These are phyloP conservation scores for Eremobia ochroleuca DNA, from an alignment of 2,888 invertebrate species.

Conservation along the genomic window DNA sequence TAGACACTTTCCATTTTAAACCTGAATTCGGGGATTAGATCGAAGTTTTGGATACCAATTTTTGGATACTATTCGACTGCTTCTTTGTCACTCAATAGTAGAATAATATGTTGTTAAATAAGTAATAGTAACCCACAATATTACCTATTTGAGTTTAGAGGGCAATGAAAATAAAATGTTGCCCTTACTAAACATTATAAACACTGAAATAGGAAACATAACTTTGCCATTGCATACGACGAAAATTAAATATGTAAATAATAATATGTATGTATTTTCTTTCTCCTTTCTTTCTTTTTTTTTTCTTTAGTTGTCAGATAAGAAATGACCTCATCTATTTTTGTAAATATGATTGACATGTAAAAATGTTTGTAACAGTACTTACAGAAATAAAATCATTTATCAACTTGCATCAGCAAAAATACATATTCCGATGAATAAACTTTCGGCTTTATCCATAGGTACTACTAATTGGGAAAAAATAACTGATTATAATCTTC, in stretches of 20 bases:
- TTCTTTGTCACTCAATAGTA: not conserved
- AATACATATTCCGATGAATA: not conserved
- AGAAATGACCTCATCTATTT: no score
- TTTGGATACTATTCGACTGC: no score
- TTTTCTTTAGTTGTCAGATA: no score
- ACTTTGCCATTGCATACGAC: not conserved
- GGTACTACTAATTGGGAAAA: slow-evolving; percentile 23
- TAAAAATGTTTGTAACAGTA: no score
- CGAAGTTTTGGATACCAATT: no score
- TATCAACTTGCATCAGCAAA: not conserved
- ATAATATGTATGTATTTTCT: no score
- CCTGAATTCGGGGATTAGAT: no score
- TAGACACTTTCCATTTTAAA: no score
- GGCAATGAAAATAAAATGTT: not conserved
- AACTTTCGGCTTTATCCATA: not conserved
- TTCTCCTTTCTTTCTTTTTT: no score
- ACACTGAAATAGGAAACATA: not conserved
- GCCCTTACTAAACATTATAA: not conserved
- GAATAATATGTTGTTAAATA: not conserved
- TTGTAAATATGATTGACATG: no score
- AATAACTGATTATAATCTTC: slow-evolving; percentile 23
- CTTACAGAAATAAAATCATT: no score
- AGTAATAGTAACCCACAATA: not conserved
- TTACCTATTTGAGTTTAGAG: not conserved
- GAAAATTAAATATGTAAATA: not conserved